Evolutionary conservation across 2,888 invertebrate genomes (phyloP).

Genomic region (Liodrosophila aerea): DNA sequence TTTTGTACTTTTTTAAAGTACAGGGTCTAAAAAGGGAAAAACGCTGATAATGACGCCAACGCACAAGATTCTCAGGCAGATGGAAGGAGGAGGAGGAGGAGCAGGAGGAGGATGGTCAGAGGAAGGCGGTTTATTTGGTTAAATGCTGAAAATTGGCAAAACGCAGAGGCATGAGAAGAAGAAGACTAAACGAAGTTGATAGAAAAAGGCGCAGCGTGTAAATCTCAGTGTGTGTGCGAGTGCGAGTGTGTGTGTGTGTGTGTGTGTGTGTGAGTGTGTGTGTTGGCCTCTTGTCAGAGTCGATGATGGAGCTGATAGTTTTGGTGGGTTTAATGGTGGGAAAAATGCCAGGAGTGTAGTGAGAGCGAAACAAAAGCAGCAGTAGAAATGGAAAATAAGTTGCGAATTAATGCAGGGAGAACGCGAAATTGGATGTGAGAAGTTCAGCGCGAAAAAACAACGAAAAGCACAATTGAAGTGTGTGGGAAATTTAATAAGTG

Average conservation of each 20-base stretch:
- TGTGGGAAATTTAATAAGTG: constrained; percentile 75
- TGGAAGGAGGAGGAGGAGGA: constrained; percentile 12
- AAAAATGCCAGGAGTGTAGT: constrained; percentile 42
- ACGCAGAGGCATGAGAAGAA: constrained; percentile 34
- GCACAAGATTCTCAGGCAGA: constrained; percentile 49
- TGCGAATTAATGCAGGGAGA: constrained; percentile 25
- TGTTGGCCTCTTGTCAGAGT: constrained; percentile 54
- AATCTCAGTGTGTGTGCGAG: no score
- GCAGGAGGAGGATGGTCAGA: neutral
- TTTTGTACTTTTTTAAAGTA: no score
- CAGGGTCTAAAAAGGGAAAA: constrained; percentile 9
- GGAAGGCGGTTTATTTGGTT: constrained; percentile 67
- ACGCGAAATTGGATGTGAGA: constrained; percentile 27
- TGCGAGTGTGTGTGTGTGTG: constrained; percentile 22
- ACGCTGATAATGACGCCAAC: constrained; percentile 48
- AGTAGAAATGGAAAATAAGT: constrained; percentile 13
- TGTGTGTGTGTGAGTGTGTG: constrained; percentile 1
- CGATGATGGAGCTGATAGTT: constrained; percentile 72
- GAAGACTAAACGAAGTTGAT: neutral
- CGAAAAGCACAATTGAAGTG: constrained; percentile 55
- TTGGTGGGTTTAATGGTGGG: constrained; percentile 68
- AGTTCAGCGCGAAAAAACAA: constrained; percentile 9
- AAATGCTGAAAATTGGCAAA: constrained; percentile 74
- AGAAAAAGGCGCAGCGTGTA: neutral
- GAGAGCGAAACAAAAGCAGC: constrained; percentile 9